Percentiles rank a stretch among this genome's conserved stretches.
Conservation (phyloP, 37 sponge, comb jelly and placozoan species). For the Diacarnus erythraeanus region DNA sequence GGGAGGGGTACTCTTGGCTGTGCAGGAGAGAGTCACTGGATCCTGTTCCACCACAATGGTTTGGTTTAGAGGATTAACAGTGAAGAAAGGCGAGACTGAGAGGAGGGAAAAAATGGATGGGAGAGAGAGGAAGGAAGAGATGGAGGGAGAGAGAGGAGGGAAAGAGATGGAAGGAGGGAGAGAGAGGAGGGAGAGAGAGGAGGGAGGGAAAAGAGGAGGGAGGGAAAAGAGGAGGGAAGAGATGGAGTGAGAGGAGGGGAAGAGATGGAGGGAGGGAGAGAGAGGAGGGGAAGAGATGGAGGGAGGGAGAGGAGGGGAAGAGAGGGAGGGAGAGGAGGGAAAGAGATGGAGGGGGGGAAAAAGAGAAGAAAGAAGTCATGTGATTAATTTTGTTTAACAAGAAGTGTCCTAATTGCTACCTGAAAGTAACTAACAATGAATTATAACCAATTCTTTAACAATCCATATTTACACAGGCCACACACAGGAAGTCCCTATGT, state of each 20-base stretch:
- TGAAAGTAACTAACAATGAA: too few species aligned
- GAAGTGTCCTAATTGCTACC: too few species aligned
- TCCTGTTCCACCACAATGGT: neutral
- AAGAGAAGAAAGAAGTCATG: neutral
- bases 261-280: constrained; percentile 16
- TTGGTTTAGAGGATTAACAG: neutral
- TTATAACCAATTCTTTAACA: too few species aligned
- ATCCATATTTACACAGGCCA: too few species aligned
- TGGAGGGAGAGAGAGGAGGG: neutral
- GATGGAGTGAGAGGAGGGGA: constrained; percentile 4
- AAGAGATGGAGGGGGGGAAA: neutral
- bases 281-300: constrained; percentile 8
- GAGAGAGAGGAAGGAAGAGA: constrained; percentile 8
- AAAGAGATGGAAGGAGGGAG: constrained; percentile 1
- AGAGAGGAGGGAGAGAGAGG: constrained; percentile 4
- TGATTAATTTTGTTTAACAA: too few species aligned
- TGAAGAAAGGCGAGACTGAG: constrained; percentile 1
- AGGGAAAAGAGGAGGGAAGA: neutral
- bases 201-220: neutral
- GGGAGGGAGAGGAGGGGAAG: constrained; percentile 16
- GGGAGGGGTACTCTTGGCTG: neutral
- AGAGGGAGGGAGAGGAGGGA: neutral
- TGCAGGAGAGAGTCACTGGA: constrained; percentile 6
- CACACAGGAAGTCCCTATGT: too few species aligned
- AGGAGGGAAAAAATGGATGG: constrained; percentile 1